These are phyloP conservation scores for Lathamus discolor DNA, from an alignment of 2,113 vertebrate genomes.

Conservation along the genomic window DNA sequence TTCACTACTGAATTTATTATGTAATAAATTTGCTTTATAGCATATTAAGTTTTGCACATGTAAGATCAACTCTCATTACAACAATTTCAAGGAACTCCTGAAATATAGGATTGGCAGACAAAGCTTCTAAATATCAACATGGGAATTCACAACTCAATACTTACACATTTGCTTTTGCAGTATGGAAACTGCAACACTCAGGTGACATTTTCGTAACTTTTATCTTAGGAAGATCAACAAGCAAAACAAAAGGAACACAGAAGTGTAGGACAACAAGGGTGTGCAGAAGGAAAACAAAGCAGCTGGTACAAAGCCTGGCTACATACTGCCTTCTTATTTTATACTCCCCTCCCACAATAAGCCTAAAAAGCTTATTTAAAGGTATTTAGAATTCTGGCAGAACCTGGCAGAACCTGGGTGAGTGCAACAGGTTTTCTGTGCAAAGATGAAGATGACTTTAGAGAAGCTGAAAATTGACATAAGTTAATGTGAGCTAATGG, in stretches of 20 bases:
- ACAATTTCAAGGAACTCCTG: not conserved
- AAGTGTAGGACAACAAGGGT: not conserved
- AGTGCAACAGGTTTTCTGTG: not conserved
- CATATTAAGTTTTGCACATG: not conserved
- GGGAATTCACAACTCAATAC: not conserved
- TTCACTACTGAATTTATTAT: not conserved
- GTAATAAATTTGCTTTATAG: not conserved
- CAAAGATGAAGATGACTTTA: not conserved
- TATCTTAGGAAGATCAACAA: not conserved
- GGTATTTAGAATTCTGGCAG: not conserved
- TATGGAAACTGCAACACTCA: not conserved
- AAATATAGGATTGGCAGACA: not conserved
- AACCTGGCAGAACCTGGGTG: not conserved
- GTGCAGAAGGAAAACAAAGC: not conserved
- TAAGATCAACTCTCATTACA: not conserved
- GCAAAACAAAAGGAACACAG: not conserved
- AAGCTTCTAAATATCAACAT: not conserved
- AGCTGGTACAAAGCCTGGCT: not conserved
- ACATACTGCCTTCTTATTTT: not conserved
- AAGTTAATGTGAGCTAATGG: not conserved
- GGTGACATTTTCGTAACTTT: not conserved
- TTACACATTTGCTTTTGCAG: not conserved
- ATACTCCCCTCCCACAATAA: rapidly evolving
- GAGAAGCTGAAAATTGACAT: not conserved
- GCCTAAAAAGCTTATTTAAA: not conserved